These are phyloP conservation scores for Reinhardtius hippoglossoides DNA, from an alignment of 2,113 vertebrate species.

Conservation along the genomic window DNA sequence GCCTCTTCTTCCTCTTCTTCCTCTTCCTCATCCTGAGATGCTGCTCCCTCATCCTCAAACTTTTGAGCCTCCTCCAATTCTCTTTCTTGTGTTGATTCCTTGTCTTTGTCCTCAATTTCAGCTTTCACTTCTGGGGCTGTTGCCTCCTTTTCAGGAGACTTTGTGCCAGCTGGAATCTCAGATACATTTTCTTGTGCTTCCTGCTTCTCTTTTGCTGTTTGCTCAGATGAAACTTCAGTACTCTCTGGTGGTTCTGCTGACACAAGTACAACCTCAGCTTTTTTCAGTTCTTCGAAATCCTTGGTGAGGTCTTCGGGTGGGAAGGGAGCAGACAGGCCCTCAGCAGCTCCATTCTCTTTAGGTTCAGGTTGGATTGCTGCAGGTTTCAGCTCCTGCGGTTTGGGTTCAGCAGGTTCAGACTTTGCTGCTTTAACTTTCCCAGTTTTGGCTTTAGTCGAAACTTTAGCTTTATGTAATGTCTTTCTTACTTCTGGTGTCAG, in stretches of 20 bases:
- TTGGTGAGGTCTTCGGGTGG: constrained; percentile 95
- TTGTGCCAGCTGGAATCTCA: constrained; percentile 51
- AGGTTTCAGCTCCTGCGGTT: constrained; percentile 63
- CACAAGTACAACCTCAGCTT: constrained; percentile 79
- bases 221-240: constrained; percentile 38
- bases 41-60: constrained; percentile 80
- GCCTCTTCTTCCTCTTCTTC: constrained; percentile 72
- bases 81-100: constrained; percentile 50
- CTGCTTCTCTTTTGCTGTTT: constrained; percentile 46
- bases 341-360: constrained; percentile 56
- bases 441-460: constrained; percentile 87
- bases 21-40: constrained; percentile 80
- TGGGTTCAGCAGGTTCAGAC: constrained; percentile 71
- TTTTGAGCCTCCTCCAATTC: constrained; percentile 72
- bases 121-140: constrained; percentile 18
- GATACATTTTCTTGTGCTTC: constrained; percentile 46
- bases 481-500: constrained; percentile 97
- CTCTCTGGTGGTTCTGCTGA: constrained; percentile 53
- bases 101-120: constrained; percentile 70
- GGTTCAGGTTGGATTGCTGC: constrained; percentile 63
- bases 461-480: constrained; percentile 95
- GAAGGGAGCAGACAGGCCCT: constrained; percentile 83
- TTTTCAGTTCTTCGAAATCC: constrained; percentile 91
- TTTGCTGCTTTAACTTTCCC: constrained; percentile 87
- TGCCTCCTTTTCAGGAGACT: constrained; percentile 67